Percentiles rank a stretch among this genome's conserved stretches.
Evolutionary conservation across 2,888 invertebrate species (phyloP).

Genomic region (Eurytoma adleriae): DNA sequence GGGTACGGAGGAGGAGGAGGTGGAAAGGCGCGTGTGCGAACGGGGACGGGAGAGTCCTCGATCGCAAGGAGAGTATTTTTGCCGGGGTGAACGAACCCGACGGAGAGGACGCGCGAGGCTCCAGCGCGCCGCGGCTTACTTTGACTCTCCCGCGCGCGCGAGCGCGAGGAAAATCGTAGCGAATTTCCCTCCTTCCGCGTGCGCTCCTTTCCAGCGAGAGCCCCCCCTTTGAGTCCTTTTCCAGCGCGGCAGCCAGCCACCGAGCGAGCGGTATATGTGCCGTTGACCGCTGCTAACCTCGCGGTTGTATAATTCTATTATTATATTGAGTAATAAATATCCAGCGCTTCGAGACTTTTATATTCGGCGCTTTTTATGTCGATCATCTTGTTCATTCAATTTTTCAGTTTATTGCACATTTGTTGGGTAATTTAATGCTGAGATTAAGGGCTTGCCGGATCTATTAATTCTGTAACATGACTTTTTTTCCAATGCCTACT

Average conservation of each 20-base stretch:
- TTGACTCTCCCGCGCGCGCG: conserved; percentile 13
- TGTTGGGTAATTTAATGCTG: too few relatives aligned
- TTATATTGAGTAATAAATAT: too few relatives aligned
- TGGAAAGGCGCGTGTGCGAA: background rate
- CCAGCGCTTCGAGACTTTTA: too few relatives aligned
- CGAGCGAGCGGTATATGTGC: conserved; percentile 26
- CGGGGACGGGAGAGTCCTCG: conserved; percentile 55
- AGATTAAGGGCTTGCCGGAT: too few relatives aligned
- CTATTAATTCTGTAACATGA: too few relatives aligned
- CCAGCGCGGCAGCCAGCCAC: background rate
- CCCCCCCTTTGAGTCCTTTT: conserved; percentile 10
- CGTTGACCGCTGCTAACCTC: conserved; percentile 56
- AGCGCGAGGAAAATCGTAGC: background rate
- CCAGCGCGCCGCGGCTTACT: conserved; percentile 18
- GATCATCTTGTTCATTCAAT: too few relatives aligned
- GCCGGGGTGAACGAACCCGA: conserved; percentile 52
- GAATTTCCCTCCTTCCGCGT: conserved; percentile 11
- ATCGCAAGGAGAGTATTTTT: conserved; percentile 58
- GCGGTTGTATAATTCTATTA: background rate
- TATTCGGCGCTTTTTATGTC: too few relatives aligned
- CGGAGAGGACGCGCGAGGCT: conserved; percentile 24
- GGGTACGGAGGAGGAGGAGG: conserved; percentile 51
- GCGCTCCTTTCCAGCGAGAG: conserved; percentile 8
- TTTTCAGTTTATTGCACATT: too few relatives aligned
- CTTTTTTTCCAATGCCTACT: too few relatives aligned